phyloP scores from a whole-genome alignment of 2,113 vertebrate genomes.

The Zosterops pallidus region DNA sequence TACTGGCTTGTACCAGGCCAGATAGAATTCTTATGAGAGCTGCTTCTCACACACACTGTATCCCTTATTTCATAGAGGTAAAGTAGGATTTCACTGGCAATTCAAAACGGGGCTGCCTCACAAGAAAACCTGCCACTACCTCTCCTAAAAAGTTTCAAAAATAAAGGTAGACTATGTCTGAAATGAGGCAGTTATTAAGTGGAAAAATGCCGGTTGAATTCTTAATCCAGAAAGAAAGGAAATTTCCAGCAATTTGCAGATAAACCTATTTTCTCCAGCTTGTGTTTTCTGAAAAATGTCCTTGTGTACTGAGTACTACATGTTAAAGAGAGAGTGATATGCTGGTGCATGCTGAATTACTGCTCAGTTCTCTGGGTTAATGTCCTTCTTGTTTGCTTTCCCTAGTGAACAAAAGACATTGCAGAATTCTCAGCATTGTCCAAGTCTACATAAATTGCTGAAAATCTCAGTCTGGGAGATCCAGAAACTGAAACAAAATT shows the following conservation, averaged over 20 bases:
- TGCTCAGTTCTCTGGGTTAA: not conserved
- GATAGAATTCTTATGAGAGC: not conserved
- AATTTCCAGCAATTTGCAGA: not conserved
- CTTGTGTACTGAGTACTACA: not conserved
- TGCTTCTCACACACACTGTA: not conserved
- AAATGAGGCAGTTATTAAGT: not conserved
- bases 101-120: not conserved
- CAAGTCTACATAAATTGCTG: not conserved
- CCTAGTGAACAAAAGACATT: not conserved
- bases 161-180: not conserved
- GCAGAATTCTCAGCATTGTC: not conserved
- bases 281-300: not conserved
- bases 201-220: not conserved
- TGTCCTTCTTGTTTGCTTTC: not conserved
- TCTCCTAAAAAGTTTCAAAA: not conserved
- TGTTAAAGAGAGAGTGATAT: not conserved
- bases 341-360: not conserved
- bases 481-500: not conserved
- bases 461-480: not conserved
- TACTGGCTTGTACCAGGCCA: not conserved
- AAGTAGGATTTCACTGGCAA: not conserved
- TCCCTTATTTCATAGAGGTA: not conserved
- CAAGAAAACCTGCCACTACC: not conserved
- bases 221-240: not conserved
- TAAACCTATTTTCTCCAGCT: not conserved